phyloP scores from a whole-genome alignment of 2,113 vertebrate species.

The Danionella cerebrum region DNA sequence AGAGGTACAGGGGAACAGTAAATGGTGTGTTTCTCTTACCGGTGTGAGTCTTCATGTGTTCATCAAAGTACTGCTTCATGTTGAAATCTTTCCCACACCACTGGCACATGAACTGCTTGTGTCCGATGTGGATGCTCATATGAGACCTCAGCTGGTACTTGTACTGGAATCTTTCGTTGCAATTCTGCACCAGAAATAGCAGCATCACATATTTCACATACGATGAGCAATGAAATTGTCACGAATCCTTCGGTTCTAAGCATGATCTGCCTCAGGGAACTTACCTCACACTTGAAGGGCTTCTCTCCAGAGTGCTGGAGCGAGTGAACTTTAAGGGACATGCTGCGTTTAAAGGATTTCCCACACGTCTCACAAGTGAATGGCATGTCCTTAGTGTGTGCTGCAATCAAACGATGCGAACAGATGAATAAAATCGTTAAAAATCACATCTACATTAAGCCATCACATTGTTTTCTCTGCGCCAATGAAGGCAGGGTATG shows the following conservation, averaged over 20 bases:
- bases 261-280: slow-evolving; percentile 20
- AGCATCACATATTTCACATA: too few relatives aligned
- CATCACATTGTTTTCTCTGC: too few relatives aligned
- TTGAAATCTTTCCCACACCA: slow-evolving; percentile 99
- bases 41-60: slow-evolving; percentile 89
- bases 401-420: slow-evolving; percentile 57
- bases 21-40: too few relatives aligned
- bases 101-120: slow-evolving; percentile 99
- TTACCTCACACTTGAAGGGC: slow-evolving; percentile 94
- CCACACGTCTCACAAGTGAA: slow-evolving; percentile 96
- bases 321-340: slow-evolving; percentile 95
- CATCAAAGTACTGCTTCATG: slow-evolving; percentile 99
- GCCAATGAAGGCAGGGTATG: too few relatives aligned
- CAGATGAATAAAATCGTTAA: background rate
- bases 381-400: slow-evolving; percentile 98
- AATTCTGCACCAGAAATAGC: slow-evolving; percentile 68
- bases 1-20: too few relatives aligned
- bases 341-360: slow-evolving; percentile 96
- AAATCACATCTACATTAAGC: too few relatives aligned
- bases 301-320: slow-evolving; percentile 95
- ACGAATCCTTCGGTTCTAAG: too few relatives aligned
- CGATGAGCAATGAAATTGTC: too few relatives aligned
- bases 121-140: slow-evolving; percentile 97
- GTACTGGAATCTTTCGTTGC: slow-evolving; percentile 87
- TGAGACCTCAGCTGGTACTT: slow-evolving; percentile 97